Percentiles rank a stretch among this genome's conserved stretches.
Evolutionary conservation across 2,888 invertebrate genomes (phyloP).

Genomic region (Drosophila emarginata): DNA sequence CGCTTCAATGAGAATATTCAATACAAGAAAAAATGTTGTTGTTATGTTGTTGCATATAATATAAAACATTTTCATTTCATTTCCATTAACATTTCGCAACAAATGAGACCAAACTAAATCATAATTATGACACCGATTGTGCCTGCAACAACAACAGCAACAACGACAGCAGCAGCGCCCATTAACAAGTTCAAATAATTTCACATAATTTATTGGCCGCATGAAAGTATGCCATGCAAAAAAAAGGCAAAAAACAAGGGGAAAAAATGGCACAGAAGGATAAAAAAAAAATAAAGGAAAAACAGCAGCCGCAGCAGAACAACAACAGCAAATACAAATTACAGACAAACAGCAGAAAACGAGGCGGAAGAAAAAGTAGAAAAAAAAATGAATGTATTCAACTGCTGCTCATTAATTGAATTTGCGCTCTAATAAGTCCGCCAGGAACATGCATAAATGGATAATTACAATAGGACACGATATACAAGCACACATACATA

Average conservation of each 20-base stretch:
- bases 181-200: conserved; percentile 65
- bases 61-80: conserved; percentile 5
- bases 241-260: background rate
- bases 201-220: conserved; percentile 64
- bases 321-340: conserved; percentile 32
- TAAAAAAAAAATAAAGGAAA: background rate
- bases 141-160: conserved; percentile 20
- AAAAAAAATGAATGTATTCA: conserved; percentile 2
- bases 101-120: conserved; percentile 61
- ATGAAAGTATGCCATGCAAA: conserved; percentile 42
- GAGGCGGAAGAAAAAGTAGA: background rate
- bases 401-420: conserved; percentile 60
- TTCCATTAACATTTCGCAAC: conserved; percentile 12
- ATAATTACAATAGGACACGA: conserved; percentile 11
- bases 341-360: background rate
- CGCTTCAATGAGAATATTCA: background rate
- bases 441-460: conserved; percentile 22
- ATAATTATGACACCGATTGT: conserved; percentile 66
- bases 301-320: conserved; percentile 12
- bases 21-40: no score
- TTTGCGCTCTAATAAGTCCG: conserved; percentile 60
- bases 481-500: background rate
- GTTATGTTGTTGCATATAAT: background rate
- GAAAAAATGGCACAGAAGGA: background rate
- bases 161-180: conserved; percentile 44